A percentile compares a stretch with the other conserved stretches of the same genome.
These are phyloP conservation scores for Malthinus flaveolus DNA, from an alignment of 2,888 invertebrate species.

Conservation along the genomic window DNA sequence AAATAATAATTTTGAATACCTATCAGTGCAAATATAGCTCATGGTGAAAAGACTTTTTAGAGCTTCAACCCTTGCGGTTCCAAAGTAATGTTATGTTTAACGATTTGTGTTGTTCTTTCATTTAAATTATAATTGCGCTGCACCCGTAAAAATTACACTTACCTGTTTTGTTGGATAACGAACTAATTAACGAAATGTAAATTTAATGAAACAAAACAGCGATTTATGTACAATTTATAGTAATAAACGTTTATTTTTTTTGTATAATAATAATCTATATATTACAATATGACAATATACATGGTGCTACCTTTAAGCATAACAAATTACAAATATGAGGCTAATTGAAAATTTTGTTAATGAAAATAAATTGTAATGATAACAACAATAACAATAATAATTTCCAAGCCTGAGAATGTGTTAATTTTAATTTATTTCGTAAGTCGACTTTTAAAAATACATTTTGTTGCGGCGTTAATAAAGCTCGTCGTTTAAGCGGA, in stretches of 20 bases:
- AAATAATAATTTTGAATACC: too few species aligned
- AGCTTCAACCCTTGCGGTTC: too few species aligned
- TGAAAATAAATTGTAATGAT: conserved; percentile 22
- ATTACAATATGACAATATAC: conserved; percentile 53
- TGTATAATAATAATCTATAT: conserved; percentile 43
- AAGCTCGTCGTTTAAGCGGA: conserved; percentile 19
- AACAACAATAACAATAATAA: background rate
- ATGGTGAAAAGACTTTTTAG: too few species aligned
- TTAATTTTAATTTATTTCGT: conserved; percentile 16
- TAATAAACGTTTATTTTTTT: conserved; percentile 49
- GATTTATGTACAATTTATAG: conserved; percentile 20
- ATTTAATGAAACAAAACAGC: too few species aligned
- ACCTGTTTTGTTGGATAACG: too few species aligned
- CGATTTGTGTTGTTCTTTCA: too few species aligned
- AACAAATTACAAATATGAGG: conserved; percentile 39
- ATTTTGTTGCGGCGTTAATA: conserved; percentile 13
- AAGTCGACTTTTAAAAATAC: conserved; percentile 3
- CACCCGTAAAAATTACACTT: too few species aligned
- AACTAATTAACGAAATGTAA: too few species aligned
- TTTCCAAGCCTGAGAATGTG: conserved; percentile 37
- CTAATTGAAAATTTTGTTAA: conserved; percentile 30
- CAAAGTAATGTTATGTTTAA: too few species aligned
- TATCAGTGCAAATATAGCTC: too few species aligned
- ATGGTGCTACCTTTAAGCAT: conserved; percentile 48
- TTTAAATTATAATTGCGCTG: too few species aligned